Base-by-base conservation (phyloP, 1,140 invertebrate species). In the Bacillus rossius region DNA sequence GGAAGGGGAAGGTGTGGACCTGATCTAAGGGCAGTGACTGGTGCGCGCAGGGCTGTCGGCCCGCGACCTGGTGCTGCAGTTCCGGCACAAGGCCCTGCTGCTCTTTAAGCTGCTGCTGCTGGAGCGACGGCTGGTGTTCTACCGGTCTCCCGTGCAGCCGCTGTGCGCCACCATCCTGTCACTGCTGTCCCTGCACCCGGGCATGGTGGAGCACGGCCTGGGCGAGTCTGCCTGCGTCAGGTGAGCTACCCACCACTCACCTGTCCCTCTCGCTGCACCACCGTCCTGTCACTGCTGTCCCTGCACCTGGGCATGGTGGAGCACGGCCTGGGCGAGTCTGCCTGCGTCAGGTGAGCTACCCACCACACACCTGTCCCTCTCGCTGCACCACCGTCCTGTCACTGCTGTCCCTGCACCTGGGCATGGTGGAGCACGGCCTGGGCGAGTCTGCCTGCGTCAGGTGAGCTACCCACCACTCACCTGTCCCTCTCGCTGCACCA, bases 61-160 rank as follows among this genome's bases (percentile, higher is more conserved):
- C 7, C 77, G 86, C 68, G 87, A 93, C 68, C 79, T 96, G 60
- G 84, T 97, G 45, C 75, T 89, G 62, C 82, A 84, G 60, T 98
- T 96, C 82, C 84, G 88, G 60, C 94, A 98, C 71, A 97, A 98
- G 80, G 87, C 91, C 37, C 73, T 99, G 34, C 77, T 96, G 47
- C 74, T 99, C 10, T 98, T 99, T 70, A 99, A 99, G 78, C 74
- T 99, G 25, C 71, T 99, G 20, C 74, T 98, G 38, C 77, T 99
- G 45, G 93, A 98, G 72, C 87, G 88, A 67, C 88, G 87, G 71
- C 88, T 98, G 45, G 81, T 99, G 54, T 94, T 98, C 69, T 94
- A 91, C 75, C 91, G 94, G 57, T 89, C 94, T 14, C 95, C 96
- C 2, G 96, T 98, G 2, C 88, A 93, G 58, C 84, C 87, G 22